Conservation (phyloP, 2,888 invertebrate genomes). For the Ichneumoninae sp. region DNA sequence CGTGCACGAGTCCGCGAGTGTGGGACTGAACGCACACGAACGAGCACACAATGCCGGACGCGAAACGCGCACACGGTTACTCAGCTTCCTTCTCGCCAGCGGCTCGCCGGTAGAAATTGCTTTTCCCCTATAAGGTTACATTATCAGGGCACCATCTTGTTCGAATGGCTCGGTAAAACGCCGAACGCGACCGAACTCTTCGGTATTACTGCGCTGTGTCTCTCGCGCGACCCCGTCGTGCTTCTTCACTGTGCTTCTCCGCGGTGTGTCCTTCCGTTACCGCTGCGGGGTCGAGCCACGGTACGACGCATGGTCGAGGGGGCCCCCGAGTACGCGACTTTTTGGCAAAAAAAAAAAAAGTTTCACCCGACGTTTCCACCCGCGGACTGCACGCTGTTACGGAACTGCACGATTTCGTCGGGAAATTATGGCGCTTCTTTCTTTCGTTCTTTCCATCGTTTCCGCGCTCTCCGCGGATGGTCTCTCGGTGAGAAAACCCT, state of each 20-base stretch:
- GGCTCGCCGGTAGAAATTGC: constrained; percentile 79
- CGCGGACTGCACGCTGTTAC: constrained; percentile 37
- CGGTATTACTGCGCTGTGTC: constrained; percentile 76
- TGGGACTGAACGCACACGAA: constrained; percentile 36
- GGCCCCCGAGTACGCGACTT: neutral
- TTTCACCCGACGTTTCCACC: constrained; percentile 14
- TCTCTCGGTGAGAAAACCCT: constrained; percentile 6
- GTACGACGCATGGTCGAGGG: neutral
- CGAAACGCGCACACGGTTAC: neutral
- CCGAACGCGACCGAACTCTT: constrained; percentile 76
- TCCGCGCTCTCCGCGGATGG: constrained; percentile 35
- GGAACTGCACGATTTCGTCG: constrained; percentile 72
- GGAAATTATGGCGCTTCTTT: constrained; percentile 73
- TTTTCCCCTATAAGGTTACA: constrained; percentile 82
- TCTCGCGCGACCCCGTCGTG: constrained; percentile 74
- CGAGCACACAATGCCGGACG: constrained; percentile 34
- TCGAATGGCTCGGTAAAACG: constrained; percentile 82
- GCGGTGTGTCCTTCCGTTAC: constrained; percentile 9
- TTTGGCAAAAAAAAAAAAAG: constrained; percentile 50
- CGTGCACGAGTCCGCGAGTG: constrained; percentile 8
- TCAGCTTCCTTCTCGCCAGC: constrained; percentile 34
- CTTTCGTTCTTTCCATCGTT: constrained; percentile 71
- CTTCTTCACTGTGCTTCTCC: constrained; percentile 2
- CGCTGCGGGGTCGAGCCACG: constrained; percentile 8
- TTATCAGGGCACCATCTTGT: constrained; percentile 84